A percentile compares a stretch with the other conserved stretches of the same genome.
phyloP scores from a whole-genome alignment of 2,113 vertebrate species.

The Rhizomys pruinosus region DNA sequence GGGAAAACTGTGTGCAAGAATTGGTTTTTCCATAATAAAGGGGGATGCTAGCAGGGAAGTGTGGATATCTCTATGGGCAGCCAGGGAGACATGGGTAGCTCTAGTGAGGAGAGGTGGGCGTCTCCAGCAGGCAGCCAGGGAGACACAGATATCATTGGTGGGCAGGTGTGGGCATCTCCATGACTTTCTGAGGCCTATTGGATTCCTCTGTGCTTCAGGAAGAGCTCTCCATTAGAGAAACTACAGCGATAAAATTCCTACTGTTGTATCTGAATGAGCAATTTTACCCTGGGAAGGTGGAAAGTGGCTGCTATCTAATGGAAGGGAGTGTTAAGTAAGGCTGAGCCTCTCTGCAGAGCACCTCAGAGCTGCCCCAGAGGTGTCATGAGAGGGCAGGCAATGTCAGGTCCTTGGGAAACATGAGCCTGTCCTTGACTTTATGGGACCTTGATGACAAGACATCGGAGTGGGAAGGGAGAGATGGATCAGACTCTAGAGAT shows the following conservation, averaged over 20 bases:
- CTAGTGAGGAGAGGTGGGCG: too few relatives aligned
- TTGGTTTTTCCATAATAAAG: too few relatives aligned
- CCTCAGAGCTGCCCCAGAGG: too few relatives aligned
- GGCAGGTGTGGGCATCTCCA: fast-evolving
- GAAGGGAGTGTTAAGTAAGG: background rate
- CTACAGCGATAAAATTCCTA: background rate
- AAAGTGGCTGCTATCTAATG: background rate
- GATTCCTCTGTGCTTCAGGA: background rate
- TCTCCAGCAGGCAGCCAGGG: fast-evolving
- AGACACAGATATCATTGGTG: too few relatives aligned
- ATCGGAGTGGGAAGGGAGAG: background rate
- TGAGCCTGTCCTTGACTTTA: background rate
- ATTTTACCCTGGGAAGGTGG: background rate
- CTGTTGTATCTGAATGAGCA: background rate
- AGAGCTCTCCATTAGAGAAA: background rate
- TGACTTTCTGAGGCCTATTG: too few relatives aligned
- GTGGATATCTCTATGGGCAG: too few relatives aligned
- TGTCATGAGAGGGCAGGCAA: background rate
- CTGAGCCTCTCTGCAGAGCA: background rate
- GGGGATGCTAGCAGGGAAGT: too few relatives aligned
- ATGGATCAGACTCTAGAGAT: background rate
- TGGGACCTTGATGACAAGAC: background rate
- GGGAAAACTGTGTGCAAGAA: background rate
- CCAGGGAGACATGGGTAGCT: too few relatives aligned
- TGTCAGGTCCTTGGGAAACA: background rate